phyloP scores from a whole-genome alignment of 2,888 invertebrate genomes.

The Drosophila colorata region DNA sequence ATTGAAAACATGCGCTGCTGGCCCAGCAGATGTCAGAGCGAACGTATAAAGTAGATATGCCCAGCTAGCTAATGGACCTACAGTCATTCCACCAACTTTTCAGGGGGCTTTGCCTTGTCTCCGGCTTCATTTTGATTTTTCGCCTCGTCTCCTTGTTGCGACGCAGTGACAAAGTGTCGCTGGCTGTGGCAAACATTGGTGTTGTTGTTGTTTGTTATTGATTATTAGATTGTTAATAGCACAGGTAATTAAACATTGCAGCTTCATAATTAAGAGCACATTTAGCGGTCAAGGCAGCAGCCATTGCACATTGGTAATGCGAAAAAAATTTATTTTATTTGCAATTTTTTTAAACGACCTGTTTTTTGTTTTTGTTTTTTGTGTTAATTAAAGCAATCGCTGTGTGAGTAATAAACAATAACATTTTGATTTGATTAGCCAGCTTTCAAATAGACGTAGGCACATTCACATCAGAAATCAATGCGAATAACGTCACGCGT shows the following conservation, averaged over 20 bases:
- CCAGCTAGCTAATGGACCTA: constrained; percentile 59
- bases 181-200: constrained; percentile 74
- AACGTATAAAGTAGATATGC: neutral
- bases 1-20: constrained; percentile 15
- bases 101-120: constrained; percentile 34
- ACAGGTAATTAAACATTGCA: constrained; percentile 50
- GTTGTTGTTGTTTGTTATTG: constrained; percentile 40
- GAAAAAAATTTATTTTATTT: constrained; percentile 14
- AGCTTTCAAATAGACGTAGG: constrained; percentile 14
- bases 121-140: constrained; percentile 54
- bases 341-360: constrained; percentile 19
- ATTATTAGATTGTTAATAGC: constrained; percentile 45
- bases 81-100: constrained; percentile 81
- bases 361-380: constrained; percentile 1
- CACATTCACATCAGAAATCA: constrained; percentile 34
- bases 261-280: constrained; percentile 49
- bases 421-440: constrained; percentile 56
- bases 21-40: neutral
- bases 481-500: constrained; percentile 38
- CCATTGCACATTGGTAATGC: constrained; percentile 59
- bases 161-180: constrained; percentile 57
- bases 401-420: constrained; percentile 43
- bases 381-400: constrained; percentile 63
- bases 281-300: constrained; percentile 55
- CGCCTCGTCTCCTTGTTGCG: constrained; percentile 50